phyloP scores from a whole-genome alignment of 2,113 vertebrate species.

The Onychorhynchus coronatus region DNA sequence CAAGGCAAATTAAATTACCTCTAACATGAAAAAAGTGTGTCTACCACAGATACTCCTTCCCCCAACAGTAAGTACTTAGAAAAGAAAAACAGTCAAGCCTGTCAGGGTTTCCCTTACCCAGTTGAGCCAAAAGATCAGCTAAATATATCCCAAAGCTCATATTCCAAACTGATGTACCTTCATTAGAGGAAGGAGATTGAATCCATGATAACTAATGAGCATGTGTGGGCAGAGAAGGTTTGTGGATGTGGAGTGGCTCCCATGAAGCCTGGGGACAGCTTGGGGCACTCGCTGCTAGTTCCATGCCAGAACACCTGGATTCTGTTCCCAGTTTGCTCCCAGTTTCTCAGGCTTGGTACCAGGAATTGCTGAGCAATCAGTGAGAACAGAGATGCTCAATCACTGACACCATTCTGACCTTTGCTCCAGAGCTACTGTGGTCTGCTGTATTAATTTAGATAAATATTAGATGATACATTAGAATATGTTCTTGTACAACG shows the following conservation, averaged over 20 bases:
- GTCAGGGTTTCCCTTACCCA: not conserved
- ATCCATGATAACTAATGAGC: not conserved
- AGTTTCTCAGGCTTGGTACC: not conserved
- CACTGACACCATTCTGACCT: not conserved
- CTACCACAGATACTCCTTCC: not conserved
- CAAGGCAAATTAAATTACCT: not conserved
- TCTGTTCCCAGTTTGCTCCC: not conserved
- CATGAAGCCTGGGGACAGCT: not conserved
- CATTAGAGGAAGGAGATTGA: not conserved
- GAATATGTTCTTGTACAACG: not conserved
- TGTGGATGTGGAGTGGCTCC: not conserved
- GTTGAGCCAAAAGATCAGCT: not conserved
- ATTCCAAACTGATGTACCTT: not conserved
- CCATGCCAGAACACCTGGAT: not conserved
- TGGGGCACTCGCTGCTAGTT: not conserved
- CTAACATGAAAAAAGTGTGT: not conserved
- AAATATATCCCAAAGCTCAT: not conserved
- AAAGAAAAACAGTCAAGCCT: not conserved
- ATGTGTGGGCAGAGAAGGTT: not conserved
- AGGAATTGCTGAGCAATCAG: not conserved
- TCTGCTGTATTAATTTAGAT: not conserved
- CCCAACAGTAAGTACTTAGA: not conserved
- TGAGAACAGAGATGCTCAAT: not conserved
- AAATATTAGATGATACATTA: not conserved
- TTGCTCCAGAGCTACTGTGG: not conserved